phyloP scores from a whole-genome alignment of 2,888 invertebrate genomes.

The Pollenia angustigena region DNA sequence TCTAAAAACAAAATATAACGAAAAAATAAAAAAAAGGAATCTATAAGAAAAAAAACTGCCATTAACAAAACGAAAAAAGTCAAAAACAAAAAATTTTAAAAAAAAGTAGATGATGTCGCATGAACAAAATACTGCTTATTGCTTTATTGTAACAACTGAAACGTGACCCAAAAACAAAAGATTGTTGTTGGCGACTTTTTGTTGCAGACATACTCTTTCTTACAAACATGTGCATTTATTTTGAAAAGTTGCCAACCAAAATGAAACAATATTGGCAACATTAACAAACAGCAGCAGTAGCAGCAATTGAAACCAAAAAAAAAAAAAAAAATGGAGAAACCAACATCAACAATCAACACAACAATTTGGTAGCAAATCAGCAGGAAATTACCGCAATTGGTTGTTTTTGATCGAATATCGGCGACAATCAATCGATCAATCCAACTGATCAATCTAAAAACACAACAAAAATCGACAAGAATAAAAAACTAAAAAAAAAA shows the following conservation, averaged over 20 bases:
- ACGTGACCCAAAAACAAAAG: slow-evolving; percentile 72
- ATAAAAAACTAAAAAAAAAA: slow-evolving; percentile 50
- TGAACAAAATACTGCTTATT: slow-evolving; percentile 72
- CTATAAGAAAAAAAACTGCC: slow-evolving; percentile 22
- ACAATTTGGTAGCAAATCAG: slow-evolving; percentile 81
- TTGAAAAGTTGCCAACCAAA: slow-evolving; percentile 62
- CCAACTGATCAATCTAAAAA: slow-evolving; percentile 77
- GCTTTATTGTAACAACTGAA: slow-evolving; percentile 73
- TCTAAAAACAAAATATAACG: slow-evolving; percentile 33
- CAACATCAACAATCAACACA: slow-evolving; percentile 76
- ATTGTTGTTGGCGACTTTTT: slow-evolving; percentile 44
- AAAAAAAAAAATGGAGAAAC: slow-evolving; percentile 71
- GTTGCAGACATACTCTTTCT: slow-evolving; percentile 52
- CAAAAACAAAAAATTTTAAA: slow-evolving; percentile 14
- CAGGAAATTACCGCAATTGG: slow-evolving; percentile 83
- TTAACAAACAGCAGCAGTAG: slow-evolving; percentile 50
- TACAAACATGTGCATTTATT: slow-evolving; percentile 66
- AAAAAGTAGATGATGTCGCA: slow-evolving; percentile 66
- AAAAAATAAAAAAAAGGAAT: not conserved
- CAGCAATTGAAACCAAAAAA: slow-evolving; percentile 40
- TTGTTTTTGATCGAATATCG: slow-evolving; percentile 79
- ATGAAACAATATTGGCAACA: slow-evolving; percentile 65
- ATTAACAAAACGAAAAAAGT: slow-evolving; percentile 37
- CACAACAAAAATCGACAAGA: slow-evolving; percentile 56
- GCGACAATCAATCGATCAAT: slow-evolving; percentile 83